These are phyloP conservation scores for Myotis myotis DNA, from an alignment of 2,797 vertebrate species.

Conservation along the genomic window DNA sequence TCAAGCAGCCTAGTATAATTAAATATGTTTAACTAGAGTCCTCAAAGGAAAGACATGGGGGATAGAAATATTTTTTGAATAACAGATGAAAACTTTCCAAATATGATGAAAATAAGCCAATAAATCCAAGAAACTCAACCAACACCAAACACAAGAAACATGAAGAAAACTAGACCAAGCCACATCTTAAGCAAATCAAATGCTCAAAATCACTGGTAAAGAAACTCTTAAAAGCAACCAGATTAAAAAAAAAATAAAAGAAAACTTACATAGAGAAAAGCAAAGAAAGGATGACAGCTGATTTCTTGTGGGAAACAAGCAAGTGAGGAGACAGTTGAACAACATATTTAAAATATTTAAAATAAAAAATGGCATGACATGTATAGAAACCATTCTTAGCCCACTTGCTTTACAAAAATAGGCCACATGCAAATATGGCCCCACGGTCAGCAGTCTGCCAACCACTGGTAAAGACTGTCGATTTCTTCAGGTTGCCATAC, in stretches of 20 bases:
- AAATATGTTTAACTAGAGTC: not conserved
- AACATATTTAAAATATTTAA: not conserved
- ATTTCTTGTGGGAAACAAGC: not conserved
- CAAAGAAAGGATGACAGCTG: not conserved
- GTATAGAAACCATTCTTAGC: not conserved
- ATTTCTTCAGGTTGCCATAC: not conserved
- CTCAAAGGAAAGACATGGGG: not conserved
- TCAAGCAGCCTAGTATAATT: not conserved
- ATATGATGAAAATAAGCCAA: slow-evolving; percentile 39
- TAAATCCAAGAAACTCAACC: slow-evolving; percentile 38
- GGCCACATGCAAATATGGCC: not conserved
- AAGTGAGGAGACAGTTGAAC: not conserved
- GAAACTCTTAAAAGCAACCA: slow-evolving; percentile 8
- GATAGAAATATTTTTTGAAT: not conserved
- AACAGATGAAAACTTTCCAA: not conserved
- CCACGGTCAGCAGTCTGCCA: not conserved
- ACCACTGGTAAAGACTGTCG: not conserved
- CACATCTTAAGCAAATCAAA: slow-evolving; percentile 4
- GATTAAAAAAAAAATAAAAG: not conserved
- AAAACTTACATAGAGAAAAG: not conserved
- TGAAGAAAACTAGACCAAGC: slow-evolving; percentile 7
- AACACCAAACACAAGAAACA: not conserved
- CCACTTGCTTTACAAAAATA: not conserved
- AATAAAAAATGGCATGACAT: not conserved
- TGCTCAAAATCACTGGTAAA: slow-evolving; percentile 25